A percentile compares a stretch with the other conserved stretches of the same genome.
phyloP scores from a whole-genome alignment of 2,888 invertebrate genomes.

The Eristalis arbustorum region DNA sequence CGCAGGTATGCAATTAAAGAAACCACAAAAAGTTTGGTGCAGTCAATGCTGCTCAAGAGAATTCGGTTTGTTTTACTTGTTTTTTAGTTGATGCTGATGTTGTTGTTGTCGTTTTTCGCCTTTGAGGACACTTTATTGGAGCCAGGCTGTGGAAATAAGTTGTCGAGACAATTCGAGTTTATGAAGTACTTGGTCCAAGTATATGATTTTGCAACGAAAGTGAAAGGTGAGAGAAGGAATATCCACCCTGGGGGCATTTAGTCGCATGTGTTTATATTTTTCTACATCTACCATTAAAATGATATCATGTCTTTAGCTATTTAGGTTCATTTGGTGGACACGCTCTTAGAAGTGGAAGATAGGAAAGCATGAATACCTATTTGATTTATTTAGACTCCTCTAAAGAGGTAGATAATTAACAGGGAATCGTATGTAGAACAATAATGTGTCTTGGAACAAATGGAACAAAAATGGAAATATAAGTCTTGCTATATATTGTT shows the following conservation, averaged over 20 bases:
- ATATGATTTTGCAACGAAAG: slow-evolving; percentile 62
- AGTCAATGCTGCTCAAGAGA: slow-evolving; percentile 25
- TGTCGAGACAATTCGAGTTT: slow-evolving; percentile 57
- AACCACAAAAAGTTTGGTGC: slow-evolving; percentile 43
- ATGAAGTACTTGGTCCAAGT: slow-evolving; percentile 26
- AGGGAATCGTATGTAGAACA: no score
- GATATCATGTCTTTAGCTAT: not conserved
- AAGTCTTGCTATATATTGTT: no score
- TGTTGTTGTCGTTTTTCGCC: not conserved
- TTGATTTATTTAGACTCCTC: no score
- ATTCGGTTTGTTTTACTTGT: slow-evolving; percentile 17
- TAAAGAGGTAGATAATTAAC: no score
- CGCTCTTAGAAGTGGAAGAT: no score
- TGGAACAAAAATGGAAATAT: no score
- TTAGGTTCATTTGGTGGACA: no score
- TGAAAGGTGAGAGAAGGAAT: slow-evolving; percentile 69
- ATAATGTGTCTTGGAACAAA: no score
- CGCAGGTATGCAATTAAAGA: slow-evolving; percentile 38
- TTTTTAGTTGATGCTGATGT: slow-evolving; percentile 1
- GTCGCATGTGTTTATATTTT: slow-evolving; percentile 17
- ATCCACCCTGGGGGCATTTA: slow-evolving; percentile 60
- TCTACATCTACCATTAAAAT: not conserved
- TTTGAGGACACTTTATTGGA: slow-evolving; percentile 54
- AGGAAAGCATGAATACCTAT: no score
- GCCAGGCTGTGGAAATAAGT: slow-evolving; percentile 39